These are phyloP conservation scores for Lichenostomus cassidix DNA, from an alignment of 2,113 vertebrate species.

Conservation along the genomic window DNA sequence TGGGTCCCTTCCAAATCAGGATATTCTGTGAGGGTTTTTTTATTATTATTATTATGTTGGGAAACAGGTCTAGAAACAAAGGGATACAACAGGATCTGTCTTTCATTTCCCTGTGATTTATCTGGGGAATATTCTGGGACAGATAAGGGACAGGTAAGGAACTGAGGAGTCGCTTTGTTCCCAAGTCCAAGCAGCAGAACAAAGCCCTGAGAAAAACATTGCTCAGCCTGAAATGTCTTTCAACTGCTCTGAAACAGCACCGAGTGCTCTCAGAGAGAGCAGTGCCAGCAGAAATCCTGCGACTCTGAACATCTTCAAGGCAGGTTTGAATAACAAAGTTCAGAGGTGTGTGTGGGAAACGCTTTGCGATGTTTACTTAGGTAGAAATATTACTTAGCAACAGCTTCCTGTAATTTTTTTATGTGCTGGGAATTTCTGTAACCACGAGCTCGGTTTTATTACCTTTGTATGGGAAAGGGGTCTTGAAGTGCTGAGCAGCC, in stretches of 20 bases:
- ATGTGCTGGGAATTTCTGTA: constrained; percentile 66
- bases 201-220: background rate
- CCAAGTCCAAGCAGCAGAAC: background rate
- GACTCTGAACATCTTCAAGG: background rate
- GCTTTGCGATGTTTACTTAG: constrained; percentile 60
- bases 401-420: constrained; percentile 66
- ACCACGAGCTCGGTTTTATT: constrained; percentile 22
- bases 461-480: constrained; percentile 46
- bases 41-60: background rate
- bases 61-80: background rate
- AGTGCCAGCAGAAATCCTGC: constrained; percentile 2
- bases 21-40: background rate
- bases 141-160: background rate
- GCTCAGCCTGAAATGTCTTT: background rate
- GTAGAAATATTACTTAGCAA: constrained; percentile 70
- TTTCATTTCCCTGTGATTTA: background rate
- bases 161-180: background rate
- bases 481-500: background rate
- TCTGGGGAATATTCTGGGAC: background rate
- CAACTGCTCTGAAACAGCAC: background rate
- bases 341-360: constrained; percentile 65
- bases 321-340: constrained; percentile 39
- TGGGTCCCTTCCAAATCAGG: background rate
- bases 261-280: background rate
- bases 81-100: background rate